Base-by-base conservation (phyloP, 2,113 vertebrate genomes). In the Tangachromis dhanisi region DNA sequence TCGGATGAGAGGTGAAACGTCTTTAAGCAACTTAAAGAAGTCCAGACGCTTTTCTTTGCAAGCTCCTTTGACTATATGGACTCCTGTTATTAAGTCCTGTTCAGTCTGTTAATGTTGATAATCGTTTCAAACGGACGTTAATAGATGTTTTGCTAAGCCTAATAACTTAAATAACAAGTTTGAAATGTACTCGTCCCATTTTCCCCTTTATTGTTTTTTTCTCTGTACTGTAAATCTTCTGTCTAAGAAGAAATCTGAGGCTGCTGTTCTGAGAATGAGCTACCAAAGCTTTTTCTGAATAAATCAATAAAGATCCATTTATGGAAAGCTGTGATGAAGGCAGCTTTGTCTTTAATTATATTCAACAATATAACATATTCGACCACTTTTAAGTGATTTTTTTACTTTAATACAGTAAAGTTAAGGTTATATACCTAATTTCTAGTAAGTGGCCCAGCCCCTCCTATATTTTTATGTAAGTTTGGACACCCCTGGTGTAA, bases 91-190 rank as follows among this genome's bases (percentile, higher is more conserved):
- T n/a, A 51, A 51, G 49, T n/a, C 49, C 19, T 10, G 49, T 53
- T 10, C 19, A 53, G 49, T 1, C 47, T 51, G 3, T 51, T 51
- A 51, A 51, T 51, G 49, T 51, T 51, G 0, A n/a, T 51, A 51
- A 51, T 0, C 0, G 1, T 51, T 51, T 51, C 49, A 51, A 51
- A 51, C 3, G 1, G 0, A n/a, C 3, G 5, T 53, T 53, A 21
- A 53, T 6, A 21, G 51, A 0, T 53, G 19, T 53, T 1, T 53
- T 53, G 51, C 5, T 11, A 21, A 21, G 51, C 19, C 1, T 11
- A 21, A 53, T 21, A 53, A 53, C 51, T 53, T 11, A 53, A 53
- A 53, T 21, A 53, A 53, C 19, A 53, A 21, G 0, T n/a, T 11
- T 53, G 19, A 53, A 53, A n/a, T 42, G 11, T 42, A 13, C 51